Base-by-base conservation (phyloP, 2,113 vertebrate species). In the Malurus cyaneus region DNA sequence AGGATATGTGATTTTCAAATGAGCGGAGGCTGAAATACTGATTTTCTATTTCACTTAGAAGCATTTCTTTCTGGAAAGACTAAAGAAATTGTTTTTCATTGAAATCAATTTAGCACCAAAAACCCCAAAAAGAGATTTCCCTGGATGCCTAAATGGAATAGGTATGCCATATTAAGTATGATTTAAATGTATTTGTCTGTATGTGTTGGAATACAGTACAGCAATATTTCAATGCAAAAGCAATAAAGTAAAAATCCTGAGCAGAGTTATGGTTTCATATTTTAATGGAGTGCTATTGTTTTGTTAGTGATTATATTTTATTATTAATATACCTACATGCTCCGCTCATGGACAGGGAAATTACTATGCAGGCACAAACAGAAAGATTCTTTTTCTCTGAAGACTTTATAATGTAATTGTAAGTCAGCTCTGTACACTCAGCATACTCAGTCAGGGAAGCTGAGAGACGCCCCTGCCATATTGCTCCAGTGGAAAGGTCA, bases 1-100 rank as follows among this genome's bases (percentile, higher is more conserved):
- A 79, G 78, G 29, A 61, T 86, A 88, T 39, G 74, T 25, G 57
- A 80, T 65, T 91, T 96, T 97, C 92, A 89, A 73, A 95, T 94
- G 81, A 93, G 67, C 1, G 6, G 85, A 96, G 64, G 28, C 29
- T 65, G 85, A 94, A 96, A 9, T 50, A 93, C 49, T 79, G 89
- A 85, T 74, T 36, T 52, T 19, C 57, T 96, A 12, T 15, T 96
- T 95, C 84, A 91, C 79, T 93, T 23, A 70, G 67, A 92, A 86
- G 13, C 25, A 53, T 80, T 92, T 92, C 26, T 92, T 82, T 96
- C 94, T 42, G 3, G 70, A 96, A 87, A 86, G 78, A 93, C 31
- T 54, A 67, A 93, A 95, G 71, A 64, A 74, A 85, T 82, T 95
- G 50, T 46, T 96, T 92, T 89, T 72, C 66, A 80, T 3, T 65